Evolutionary conservation across 2,797 vertebrate genomes (phyloP).

Genomic region (Hypotaenidia philippensis): DNA sequence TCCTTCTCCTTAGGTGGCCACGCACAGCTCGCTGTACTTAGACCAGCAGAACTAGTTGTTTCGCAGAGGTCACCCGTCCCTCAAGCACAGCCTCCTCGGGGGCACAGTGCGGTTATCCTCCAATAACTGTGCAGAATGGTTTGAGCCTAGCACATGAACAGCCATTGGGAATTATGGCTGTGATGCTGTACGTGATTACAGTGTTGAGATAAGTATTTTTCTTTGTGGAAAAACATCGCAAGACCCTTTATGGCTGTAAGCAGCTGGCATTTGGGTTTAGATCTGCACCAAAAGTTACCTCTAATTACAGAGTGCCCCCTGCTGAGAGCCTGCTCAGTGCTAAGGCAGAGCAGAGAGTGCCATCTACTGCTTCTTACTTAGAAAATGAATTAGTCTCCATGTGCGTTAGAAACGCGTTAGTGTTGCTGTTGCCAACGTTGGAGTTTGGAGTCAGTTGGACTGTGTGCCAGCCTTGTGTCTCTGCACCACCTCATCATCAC

Average conservation of each 20-base stretch:
- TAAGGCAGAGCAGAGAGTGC: constrained; percentile 54
- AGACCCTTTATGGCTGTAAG: not conserved
- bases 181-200: not conserved
- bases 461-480: no score
- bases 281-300: not conserved
- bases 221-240: not conserved
- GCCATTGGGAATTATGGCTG: fast-evolving
- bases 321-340: not conserved
- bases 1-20: not conserved
- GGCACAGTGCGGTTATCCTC: not conserved
- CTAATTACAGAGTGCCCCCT: constrained; percentile 42
- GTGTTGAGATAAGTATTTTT: not conserved
- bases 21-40: not conserved
- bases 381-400: not conserved
- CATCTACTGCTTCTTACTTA: constrained; percentile 59
- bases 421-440: not conserved
- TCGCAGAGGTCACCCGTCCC: fast-evolving
- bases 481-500: not conserved
- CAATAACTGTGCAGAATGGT: not conserved
- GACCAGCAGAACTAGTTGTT: not conserved
- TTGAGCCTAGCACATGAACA: not conserved
- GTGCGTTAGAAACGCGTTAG: not conserved
- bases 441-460: not conserved
- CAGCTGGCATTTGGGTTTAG: not conserved
- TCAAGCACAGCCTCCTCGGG: not conserved